These are phyloP conservation scores for Anneissia japonica DNA, from an alignment of 35 echinoderm and acorn worm genomes.

Conservation along the genomic window DNA sequence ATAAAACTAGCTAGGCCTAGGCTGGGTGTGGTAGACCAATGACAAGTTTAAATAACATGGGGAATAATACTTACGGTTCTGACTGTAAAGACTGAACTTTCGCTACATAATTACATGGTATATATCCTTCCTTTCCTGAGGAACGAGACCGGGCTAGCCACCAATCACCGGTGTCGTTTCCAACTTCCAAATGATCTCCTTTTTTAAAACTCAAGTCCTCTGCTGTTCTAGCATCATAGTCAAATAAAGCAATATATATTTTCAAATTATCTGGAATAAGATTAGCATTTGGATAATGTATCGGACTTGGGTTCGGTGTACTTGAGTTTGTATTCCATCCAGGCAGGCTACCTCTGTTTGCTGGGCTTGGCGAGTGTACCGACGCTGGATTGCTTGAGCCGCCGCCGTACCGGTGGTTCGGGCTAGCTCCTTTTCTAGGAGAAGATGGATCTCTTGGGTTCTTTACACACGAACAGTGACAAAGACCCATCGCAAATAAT, in stretches of 20 bases:
- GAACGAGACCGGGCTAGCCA: constrained; percentile 80
- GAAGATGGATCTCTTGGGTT: not conserved
- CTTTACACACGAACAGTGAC: not conserved
- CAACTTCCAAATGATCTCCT: constrained; percentile 88
- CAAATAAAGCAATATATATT: constrained; percentile 96
- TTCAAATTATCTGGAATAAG: constrained; percentile 22
- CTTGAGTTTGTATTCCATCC: not conserved
- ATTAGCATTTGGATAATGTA: not conserved
- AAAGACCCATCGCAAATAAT: not conserved
- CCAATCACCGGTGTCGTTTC: constrained; percentile 88
- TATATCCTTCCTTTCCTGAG: constrained; percentile 78
- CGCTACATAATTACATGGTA: constrained; percentile 98
- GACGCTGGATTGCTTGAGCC: not conserved
- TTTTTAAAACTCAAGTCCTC: constrained; percentile 99
- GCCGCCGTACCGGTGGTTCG: not conserved
- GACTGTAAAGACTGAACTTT: constrained; percentile 95
- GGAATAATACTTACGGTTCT: constrained; percentile 94
- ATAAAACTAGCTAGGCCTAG: not conserved
- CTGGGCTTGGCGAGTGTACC: not conserved
- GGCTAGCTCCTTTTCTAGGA: not conserved
- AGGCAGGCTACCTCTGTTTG: not conserved
- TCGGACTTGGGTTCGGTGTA: not conserved
- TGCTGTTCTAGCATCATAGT: constrained; percentile 93
- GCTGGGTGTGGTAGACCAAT: not conserved
- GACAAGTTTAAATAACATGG: not conserved